Evolutionary conservation across 2,888 invertebrate species (phyloP).

Genomic region (Panzeria rudis): DNA sequence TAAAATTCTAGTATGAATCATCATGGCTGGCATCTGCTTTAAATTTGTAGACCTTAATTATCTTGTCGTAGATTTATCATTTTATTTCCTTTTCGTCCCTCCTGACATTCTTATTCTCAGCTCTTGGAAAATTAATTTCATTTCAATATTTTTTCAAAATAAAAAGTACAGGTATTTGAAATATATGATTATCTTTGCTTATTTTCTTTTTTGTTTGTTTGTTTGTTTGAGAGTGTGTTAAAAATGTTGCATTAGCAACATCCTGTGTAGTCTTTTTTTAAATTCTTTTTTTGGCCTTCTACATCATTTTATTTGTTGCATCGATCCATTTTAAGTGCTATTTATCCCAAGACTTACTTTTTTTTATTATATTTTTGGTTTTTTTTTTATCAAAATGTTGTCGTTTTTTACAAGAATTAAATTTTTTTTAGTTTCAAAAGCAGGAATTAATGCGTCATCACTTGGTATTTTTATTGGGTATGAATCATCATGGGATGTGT

Average conservation of each 20-base stretch:
- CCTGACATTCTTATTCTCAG: constrained; percentile 24
- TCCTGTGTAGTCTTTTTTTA: constrained; percentile 41
- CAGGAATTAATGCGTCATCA: constrained; percentile 62
- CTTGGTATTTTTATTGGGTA: constrained; percentile 14
- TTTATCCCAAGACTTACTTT: constrained; percentile 58
- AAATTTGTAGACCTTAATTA: constrained; percentile 62
- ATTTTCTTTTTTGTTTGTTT: neutral
- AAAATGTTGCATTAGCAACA: constrained; percentile 69
- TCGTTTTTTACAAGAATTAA: constrained; percentile 51
- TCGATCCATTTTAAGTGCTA: constrained; percentile 61
- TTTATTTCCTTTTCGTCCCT: constrained; percentile 60
- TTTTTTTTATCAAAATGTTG: constrained; percentile 61
- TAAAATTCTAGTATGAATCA: constrained; percentile 44
- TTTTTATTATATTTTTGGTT: neutral
- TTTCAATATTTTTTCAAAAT: constrained; percentile 51
- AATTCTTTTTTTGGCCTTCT: neutral
- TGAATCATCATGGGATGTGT: constrained; percentile 52
- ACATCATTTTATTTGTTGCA: constrained; percentile 32
- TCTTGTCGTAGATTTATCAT: constrained; percentile 71
- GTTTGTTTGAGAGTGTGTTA: constrained; percentile 2
- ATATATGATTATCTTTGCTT: constrained; percentile 59
- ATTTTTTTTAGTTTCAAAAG: constrained; percentile 44
- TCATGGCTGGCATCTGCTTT: constrained; percentile 54
- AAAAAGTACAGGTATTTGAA: constrained; percentile 38
- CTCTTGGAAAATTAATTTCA: constrained; percentile 57